These are phyloP conservation scores for Aptenodytes forsteri DNA, from an alignment of 2,113 vertebrate genomes.

Conservation along the genomic window DNA sequence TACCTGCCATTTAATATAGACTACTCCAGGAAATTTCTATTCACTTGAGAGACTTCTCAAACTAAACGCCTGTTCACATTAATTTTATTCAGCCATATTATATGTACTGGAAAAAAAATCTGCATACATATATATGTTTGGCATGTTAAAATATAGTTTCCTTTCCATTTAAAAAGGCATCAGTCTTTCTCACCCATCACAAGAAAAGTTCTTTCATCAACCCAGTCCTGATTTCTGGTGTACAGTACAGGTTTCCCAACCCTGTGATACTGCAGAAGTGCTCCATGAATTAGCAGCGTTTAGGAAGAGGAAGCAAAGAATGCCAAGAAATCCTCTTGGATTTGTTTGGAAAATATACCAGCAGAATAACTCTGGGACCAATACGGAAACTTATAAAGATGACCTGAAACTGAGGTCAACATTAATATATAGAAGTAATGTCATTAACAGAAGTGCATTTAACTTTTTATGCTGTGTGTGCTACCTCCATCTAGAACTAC, in stretches of 20 bases:
- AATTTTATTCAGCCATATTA: constrained; percentile 44
- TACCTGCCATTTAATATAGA: constrained; percentile 16
- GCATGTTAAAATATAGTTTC: constrained; percentile 48
- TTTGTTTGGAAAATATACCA: neutral
- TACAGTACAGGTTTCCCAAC: neutral
- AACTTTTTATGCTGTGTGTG: neutral
- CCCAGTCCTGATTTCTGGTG: neutral
- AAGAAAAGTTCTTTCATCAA: neutral
- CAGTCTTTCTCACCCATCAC: constrained; percentile 22
- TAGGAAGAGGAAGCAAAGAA: neutral
- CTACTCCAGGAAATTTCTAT: constrained; percentile 34
- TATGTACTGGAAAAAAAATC: neutral
- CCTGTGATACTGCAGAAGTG: neutral
- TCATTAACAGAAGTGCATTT: neutral
- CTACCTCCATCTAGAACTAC: neutral
- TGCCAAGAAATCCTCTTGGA: neutral
- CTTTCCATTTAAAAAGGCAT: constrained; percentile 53
- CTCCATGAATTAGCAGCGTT: neutral
- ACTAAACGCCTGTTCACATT: constrained; percentile 35
- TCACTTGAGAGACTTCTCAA: constrained; percentile 24
- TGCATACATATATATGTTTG: neutral
- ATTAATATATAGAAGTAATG: neutral
- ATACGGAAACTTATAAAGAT: neutral
- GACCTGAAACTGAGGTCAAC: neutral
- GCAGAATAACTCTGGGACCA: neutral